Base-by-base conservation (phyloP, 2,888 invertebrate genomes). In the Microplitis manilae region DNA sequence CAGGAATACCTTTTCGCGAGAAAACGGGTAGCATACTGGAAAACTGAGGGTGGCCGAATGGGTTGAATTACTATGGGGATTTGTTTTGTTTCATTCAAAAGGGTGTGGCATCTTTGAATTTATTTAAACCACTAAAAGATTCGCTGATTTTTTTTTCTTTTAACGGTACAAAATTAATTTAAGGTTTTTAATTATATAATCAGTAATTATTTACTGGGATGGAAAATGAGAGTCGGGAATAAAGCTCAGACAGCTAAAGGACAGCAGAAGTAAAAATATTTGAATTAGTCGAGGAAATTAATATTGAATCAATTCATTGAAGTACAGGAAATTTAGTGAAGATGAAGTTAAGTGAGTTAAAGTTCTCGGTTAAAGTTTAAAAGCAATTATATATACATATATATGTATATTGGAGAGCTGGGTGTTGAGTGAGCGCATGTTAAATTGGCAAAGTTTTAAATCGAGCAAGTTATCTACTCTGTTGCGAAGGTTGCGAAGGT, bases 1-100 rank as follows among this genome's bases (percentile, higher is more conserved):
- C 67, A 30, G 38, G 67, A 64, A 50, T 73, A 70, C 76, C 72
- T 72, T 69, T 73, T 71, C 73, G 77, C 74, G 62, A 74, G 77
- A 41, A 77, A 78, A 73, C 69, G 78, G 30, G 68, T 64, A 17
- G 65, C 39, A 40, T 17, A 61, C 50, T 68, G 65, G 50, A 59
- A 71, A 64, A 68, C 68, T 41, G 39, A 61, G 40, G 62, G 15
- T 8, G 59, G 59, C 50, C 30, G 70, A 30, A 60, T 70, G 70
- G 13, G 50, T 50, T 50, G 50, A 50, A 50, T 50, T 50, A 50
- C 50, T 50, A 13, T 50, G 13, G 50, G 50, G 50, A 50, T 50
- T 50, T 50, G 50, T 50, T 50, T 50, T 50, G 50, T 50, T 50
- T 50, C 5, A 50, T 50, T 50, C 50, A 50, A 8, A 50, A 8